A percentile compares a stretch with the other conserved stretches of the same genome.
These are phyloP conservation scores for Enchytraeus crypticus DNA, from an alignment of 2,888 invertebrate genomes.

Conservation along the genomic window DNA sequence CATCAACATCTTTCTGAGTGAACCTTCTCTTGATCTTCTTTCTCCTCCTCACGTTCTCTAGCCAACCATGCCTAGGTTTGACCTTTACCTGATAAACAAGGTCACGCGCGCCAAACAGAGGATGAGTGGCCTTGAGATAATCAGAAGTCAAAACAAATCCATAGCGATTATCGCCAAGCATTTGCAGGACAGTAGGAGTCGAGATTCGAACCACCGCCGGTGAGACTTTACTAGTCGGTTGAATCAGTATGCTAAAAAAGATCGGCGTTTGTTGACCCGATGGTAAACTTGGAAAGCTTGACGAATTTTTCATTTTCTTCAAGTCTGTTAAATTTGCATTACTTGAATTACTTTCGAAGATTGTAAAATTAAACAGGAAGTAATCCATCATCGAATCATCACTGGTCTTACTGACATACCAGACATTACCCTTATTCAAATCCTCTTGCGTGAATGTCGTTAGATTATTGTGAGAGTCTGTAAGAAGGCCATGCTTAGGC, in stretches of 20 bases:
- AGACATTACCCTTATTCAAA: slow-evolving; percentile 38
- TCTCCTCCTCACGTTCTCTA: slow-evolving; percentile 41
- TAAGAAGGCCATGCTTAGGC: slow-evolving; percentile 39
- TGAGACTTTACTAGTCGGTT: slow-evolving; percentile 36
- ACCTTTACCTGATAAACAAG: slow-evolving; percentile 38
- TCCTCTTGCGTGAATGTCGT: slow-evolving; percentile 37
- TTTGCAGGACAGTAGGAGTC: slow-evolving; percentile 35
- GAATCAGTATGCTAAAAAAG: slow-evolving; percentile 40
- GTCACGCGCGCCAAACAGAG: slow-evolving; percentile 32
- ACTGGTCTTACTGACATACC: slow-evolving; percentile 37
- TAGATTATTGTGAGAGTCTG: slow-evolving; percentile 26
- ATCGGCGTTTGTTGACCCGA: slow-evolving; percentile 33
- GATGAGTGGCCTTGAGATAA: slow-evolving; percentile 38
- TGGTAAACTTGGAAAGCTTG: not conserved
- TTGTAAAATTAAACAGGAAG: slow-evolving; percentile 19
- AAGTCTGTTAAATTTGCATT: too few relatives aligned
- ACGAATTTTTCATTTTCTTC: not conserved
- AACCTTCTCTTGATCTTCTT: slow-evolving; percentile 37
- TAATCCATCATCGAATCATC: slow-evolving; percentile 24
- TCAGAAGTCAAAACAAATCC: slow-evolving; percentile 38
- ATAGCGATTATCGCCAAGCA: slow-evolving; percentile 30
- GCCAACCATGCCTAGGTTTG: slow-evolving; percentile 38
- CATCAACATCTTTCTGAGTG: slow-evolving; percentile 45
- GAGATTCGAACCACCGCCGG: slow-evolving; percentile 38
- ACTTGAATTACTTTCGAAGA: not conserved